These are phyloP conservation scores for Jaculus jaculus DNA, from an alignment of 2,113 vertebrate species.

Conservation along the genomic window DNA sequence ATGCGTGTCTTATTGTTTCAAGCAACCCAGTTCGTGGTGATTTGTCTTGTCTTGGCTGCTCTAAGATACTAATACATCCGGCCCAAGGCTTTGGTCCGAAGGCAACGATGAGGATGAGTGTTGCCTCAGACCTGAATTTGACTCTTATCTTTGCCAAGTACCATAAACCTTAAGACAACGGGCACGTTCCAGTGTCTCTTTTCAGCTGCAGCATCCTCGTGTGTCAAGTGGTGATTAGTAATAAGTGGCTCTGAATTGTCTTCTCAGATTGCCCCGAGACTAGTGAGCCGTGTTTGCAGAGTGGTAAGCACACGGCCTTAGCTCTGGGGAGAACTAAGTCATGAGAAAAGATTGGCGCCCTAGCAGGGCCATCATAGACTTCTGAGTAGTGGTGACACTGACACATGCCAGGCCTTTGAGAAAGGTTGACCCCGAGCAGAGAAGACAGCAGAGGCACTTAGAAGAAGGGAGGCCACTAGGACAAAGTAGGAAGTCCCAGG, in stretches of 20 bases:
- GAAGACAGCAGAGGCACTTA: too few species aligned
- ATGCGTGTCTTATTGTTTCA: background rate
- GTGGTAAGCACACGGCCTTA: background rate
- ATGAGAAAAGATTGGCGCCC: background rate
- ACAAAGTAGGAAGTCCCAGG: background rate
- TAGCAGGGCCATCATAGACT: background rate
- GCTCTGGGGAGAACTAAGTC: background rate
- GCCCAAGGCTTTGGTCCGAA: background rate
- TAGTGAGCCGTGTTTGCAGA: background rate
- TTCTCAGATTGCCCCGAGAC: background rate
- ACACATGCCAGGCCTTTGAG: too few species aligned
- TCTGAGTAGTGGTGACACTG: background rate
- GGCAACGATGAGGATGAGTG: background rate
- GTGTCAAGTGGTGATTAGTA: background rate
- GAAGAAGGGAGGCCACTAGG: background rate
- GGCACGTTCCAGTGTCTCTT: background rate
- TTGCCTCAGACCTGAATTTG: background rate
- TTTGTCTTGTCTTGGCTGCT: background rate
- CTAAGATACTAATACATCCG: background rate
- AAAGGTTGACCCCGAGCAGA: too few species aligned
- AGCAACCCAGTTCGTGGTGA: background rate
- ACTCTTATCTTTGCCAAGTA: background rate
- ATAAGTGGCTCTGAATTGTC: too few species aligned
- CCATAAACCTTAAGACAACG: background rate
- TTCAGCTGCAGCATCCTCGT: background rate